These are phyloP conservation scores for Otus sunia DNA, from an alignment of 2,113 vertebrate species.

Conservation along the genomic window DNA sequence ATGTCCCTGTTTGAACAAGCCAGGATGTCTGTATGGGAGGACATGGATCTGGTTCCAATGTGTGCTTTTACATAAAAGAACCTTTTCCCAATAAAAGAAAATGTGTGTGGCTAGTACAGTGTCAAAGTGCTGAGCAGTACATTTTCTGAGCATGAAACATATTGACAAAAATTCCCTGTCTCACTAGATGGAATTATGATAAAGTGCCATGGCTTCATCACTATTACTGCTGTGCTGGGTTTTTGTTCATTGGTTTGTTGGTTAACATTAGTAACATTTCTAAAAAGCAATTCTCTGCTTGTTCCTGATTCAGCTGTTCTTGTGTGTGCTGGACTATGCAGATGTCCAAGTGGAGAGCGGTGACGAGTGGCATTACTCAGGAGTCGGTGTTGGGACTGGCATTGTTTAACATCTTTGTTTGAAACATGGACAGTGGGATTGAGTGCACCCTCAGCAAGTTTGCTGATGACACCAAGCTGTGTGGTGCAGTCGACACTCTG, in stretches of 20 bases:
- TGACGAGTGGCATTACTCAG: too few species aligned
- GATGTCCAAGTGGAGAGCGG: not conserved
- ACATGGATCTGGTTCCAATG: not conserved
- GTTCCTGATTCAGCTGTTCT: constrained; percentile 14
- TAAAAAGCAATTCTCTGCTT: not conserved
- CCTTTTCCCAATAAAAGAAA: not conserved
- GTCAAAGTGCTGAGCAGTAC: constrained; percentile 24
- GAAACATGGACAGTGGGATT: too few species aligned
- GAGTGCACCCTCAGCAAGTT: too few species aligned
- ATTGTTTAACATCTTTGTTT: too few species aligned
- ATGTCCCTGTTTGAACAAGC: not conserved
- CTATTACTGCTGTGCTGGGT: not conserved
- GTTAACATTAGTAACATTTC: not conserved
- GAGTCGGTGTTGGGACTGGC: too few species aligned
- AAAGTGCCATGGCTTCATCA: constrained; percentile 34
- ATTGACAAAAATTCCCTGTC: constrained; percentile 14
- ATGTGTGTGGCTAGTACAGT: not conserved
- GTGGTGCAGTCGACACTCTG: too few species aligned
- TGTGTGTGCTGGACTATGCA: not conserved
- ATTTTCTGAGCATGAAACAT: constrained; percentile 33
- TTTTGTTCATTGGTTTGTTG: not conserved
- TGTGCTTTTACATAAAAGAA: not conserved
- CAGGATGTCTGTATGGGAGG: not conserved
- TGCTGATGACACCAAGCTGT: too few species aligned
- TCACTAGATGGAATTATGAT: constrained; percentile 41